Evolutionary conservation across 1,140 invertebrate species (phyloP).

Genomic region (Notospermus geniculatus): DNA sequence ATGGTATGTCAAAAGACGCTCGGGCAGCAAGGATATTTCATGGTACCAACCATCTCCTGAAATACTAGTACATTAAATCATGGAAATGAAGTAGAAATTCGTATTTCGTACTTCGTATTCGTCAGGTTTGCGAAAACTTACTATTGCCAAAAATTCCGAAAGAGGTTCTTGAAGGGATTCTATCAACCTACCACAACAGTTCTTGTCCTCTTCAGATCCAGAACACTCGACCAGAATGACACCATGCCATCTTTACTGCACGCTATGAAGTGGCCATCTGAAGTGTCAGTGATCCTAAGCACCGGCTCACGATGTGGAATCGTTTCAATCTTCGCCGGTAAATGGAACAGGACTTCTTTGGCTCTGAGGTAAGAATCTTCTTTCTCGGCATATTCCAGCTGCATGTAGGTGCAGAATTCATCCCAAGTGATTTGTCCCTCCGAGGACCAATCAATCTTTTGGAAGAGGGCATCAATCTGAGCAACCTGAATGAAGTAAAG

Average conservation of each 20-base stretch:
- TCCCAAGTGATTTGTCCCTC: constrained; percentile 53
- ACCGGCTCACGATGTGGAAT: constrained; percentile 50
- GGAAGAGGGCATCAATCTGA: constrained; percentile 53
- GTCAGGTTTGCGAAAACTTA: too few species aligned
- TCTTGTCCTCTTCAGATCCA: constrained; percentile 46
- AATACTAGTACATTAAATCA: too few species aligned
- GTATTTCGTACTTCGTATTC: too few species aligned
- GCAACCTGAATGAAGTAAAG: constrained; percentile 33
- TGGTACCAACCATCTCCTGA: too few species aligned
- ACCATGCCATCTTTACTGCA: constrained; percentile 54
- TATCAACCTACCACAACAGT: constrained; percentile 45
- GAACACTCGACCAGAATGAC: constrained; percentile 49
- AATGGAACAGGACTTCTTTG: constrained; percentile 49
- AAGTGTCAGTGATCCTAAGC: constrained; percentile 44
- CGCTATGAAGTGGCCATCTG: constrained; percentile 50
- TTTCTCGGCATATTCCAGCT: constrained; percentile 54
- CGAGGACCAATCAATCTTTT: constrained; percentile 56
- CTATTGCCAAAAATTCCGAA: too few species aligned
- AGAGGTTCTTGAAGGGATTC: background rate
- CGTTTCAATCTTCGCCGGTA: constrained; percentile 49
- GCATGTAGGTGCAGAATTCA: constrained; percentile 58
- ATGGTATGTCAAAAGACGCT: too few species aligned
- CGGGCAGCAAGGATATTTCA: too few species aligned
- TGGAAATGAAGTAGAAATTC: too few species aligned
- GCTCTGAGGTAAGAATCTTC: constrained; percentile 51